phyloP scores from a whole-genome alignment of 2,888 invertebrate genomes.

The Lepidochrysops patricia region DNA sequence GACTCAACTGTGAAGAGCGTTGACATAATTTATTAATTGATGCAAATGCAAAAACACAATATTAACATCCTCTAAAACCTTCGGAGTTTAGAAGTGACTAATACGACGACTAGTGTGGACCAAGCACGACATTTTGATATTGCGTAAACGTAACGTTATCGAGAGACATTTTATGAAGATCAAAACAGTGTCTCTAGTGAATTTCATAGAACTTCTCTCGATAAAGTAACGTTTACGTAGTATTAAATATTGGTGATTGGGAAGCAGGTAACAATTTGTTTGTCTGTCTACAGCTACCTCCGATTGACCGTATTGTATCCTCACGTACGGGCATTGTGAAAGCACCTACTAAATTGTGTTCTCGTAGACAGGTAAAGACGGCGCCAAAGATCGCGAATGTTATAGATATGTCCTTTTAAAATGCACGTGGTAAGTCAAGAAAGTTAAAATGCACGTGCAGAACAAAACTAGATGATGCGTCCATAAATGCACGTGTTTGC shows the following conservation, averaged over 20 bases:
- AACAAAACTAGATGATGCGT: too few species aligned
- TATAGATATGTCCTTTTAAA: background rate
- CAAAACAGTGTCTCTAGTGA: too few species aligned
- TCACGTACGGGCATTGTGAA: conserved; percentile 50
- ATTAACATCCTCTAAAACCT: background rate
- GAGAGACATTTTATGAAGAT: too few species aligned
- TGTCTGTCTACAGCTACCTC: conserved; percentile 38
- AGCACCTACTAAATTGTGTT: conserved; percentile 49
- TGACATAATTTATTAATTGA: background rate
- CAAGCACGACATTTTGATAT: too few species aligned
- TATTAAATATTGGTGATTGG: too few species aligned
- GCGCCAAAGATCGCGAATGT: background rate
- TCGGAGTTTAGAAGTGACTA: background rate
- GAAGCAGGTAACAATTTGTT: conserved; percentile 20
- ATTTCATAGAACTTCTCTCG: too few species aligned
- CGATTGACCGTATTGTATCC: conserved; percentile 47
- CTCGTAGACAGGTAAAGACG: background rate
- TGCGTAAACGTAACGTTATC: too few species aligned
- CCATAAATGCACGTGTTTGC: too few species aligned
- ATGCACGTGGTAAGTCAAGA: background rate
- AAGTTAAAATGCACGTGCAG: background rate
- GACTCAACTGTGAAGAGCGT: too few species aligned
- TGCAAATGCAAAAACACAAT: background rate
- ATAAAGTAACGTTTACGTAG: too few species aligned
- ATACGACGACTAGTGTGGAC: background rate